Percentiles rank a stretch among this genome's conserved stretches.
phyloP scores from a whole-genome alignment of 2,797 vertebrate genomes.

The Danio albolineatus region DNA sequence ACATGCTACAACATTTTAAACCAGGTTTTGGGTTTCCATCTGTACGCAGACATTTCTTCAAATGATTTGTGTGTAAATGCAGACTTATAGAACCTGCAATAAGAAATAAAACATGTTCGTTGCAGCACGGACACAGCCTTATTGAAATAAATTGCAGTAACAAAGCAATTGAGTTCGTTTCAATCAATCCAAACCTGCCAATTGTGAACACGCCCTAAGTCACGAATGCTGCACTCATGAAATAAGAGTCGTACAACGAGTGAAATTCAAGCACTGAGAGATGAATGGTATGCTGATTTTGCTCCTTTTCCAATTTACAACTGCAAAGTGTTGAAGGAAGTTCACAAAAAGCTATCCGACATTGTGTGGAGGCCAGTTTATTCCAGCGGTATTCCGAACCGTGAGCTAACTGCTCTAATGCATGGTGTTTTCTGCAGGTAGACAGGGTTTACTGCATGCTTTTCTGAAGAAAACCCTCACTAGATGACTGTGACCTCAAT shows the following conservation, averaged over 20 bases:
- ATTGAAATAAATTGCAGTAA: too few relatives aligned
- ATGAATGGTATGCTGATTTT: background rate
- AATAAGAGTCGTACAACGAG: background rate
- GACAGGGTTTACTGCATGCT: slow-evolving; percentile 39
- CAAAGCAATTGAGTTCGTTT: too few relatives aligned
- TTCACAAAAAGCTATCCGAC: background rate
- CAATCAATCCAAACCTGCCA: too few relatives aligned
- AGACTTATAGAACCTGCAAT: too few relatives aligned
- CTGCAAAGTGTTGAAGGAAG: background rate
- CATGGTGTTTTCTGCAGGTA: slow-evolving; percentile 43
- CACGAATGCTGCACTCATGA: background rate
- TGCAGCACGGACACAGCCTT: too few relatives aligned
- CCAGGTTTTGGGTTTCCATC: too few relatives aligned
- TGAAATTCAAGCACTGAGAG: too few relatives aligned
- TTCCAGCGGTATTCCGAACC: background rate
- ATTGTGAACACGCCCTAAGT: background rate
- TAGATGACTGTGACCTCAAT: slow-evolving; percentile 52
- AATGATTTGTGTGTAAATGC: too few relatives aligned
- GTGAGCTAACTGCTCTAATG: background rate
- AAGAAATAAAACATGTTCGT: too few relatives aligned
- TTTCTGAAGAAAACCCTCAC: slow-evolving; percentile 47
- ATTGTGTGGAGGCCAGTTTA: background rate
- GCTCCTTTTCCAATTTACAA: background rate
- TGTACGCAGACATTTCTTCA: too few relatives aligned
- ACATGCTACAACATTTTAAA: too few relatives aligned